Base-by-base conservation (phyloP, 2,113 vertebrate genomes). In the Oreochromis niloticus region DNA sequence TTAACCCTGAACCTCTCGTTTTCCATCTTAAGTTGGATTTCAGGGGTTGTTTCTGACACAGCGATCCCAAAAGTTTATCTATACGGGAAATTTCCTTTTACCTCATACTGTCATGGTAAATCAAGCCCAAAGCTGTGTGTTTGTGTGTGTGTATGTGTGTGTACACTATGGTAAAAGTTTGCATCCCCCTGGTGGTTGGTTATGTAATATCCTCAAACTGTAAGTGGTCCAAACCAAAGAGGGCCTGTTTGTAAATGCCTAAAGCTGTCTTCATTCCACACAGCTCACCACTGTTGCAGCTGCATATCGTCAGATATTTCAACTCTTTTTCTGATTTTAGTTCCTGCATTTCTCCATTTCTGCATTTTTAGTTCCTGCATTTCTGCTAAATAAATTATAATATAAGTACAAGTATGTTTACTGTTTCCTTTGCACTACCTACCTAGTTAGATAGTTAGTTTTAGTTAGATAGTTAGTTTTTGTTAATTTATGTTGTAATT, bases 141-240 rank as follows among this genome's bases (percentile, higher is more conserved):
- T 19, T 82, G 86, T 82, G 24, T 17, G 32, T 39, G 36, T 61
- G 57, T 61, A 4, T 30, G 32, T 41, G 36, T 5, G 48, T 41
- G 24, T 16, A 17, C 30, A 36, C 54, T 79, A 80, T 46, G 27
- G 61, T 84, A 84, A 87, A 68, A 4, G 41, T 57, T 43, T 92
- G 83, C 83, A 86, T 94, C 88, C 75, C 16, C 87, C 66, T 89
- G 85, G 89, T 52, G 83, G 86, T 61, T 73, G 81, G 83, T 94
- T 94, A 91, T 94, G 75, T 91, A 94, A 93, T 85, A 83, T 84
- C 75, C 79, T 83, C 87, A 57, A 80, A 87, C 61, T 89, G 79
- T 82, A 81, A 56, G 52, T 11, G 43, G 56, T 92, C 94, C 91
- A 92, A 91, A 91, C 89, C 91, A 78, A 50, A 88, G 90, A 80